phyloP scores from a whole-genome alignment of 2,888 invertebrate genomes.

The Melikaiella ostensackeni region DNA sequence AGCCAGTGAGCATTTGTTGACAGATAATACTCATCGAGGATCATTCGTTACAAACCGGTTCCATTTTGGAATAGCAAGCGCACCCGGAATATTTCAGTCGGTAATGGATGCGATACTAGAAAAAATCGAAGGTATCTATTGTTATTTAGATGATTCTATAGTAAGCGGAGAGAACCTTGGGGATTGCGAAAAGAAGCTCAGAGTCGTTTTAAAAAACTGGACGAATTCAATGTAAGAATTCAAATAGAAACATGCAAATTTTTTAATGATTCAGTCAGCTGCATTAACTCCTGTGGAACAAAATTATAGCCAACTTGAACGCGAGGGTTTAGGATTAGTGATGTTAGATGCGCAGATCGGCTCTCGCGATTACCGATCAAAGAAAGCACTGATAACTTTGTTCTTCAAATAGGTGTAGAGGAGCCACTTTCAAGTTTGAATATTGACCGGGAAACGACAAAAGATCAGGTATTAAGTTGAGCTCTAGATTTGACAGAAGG shows the following conservation, averaged over 20 bases:
- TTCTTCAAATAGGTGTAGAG: background rate
- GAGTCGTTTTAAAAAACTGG: slow-evolving; percentile 44
- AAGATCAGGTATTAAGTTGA: background rate
- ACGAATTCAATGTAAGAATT: slow-evolving; percentile 40
- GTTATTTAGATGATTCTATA: slow-evolving; percentile 70
- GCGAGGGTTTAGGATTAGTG: slow-evolving; percentile 57
- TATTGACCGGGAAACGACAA: background rate
- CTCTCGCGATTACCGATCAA: no score
- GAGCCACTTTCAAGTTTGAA: slow-evolving; percentile 40
- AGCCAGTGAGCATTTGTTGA: slow-evolving; percentile 38
- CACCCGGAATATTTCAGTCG: background rate
- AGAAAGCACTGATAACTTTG: no score
- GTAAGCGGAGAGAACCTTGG: slow-evolving; percentile 37
- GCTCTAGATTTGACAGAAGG: slow-evolving; percentile 50
- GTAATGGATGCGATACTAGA: slow-evolving; percentile 43
- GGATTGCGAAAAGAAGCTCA: slow-evolving; percentile 41
- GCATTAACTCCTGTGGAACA: slow-evolving; percentile 52
- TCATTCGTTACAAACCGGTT: slow-evolving; percentile 39
- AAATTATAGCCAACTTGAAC: slow-evolving; percentile 60
- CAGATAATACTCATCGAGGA: no score
- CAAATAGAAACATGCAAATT: slow-evolving; percentile 39
- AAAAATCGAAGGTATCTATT: slow-evolving; percentile 59
- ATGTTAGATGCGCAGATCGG: no score
- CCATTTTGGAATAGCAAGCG: slow-evolving; percentile 42
- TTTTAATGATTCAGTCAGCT: slow-evolving; percentile 36